These are phyloP conservation scores for Neoscelio sp. DNA, from an alignment of 2,888 invertebrate genomes.

Conservation along the genomic window DNA sequence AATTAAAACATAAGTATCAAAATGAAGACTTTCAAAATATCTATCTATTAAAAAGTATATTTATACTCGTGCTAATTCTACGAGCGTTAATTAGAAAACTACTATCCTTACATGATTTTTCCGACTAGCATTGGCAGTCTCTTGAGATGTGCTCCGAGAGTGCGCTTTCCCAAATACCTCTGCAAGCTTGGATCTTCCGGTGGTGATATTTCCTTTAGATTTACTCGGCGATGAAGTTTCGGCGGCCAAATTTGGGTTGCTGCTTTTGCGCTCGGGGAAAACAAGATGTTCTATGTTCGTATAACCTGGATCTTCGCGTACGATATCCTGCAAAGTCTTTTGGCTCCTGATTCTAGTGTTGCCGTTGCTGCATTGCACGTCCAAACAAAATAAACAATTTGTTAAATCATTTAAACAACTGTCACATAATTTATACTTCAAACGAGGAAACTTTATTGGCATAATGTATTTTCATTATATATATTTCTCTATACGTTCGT, in stretches of 20 bases:
- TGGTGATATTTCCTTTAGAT: slow-evolving; percentile 73
- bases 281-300: slow-evolving; percentile 86
- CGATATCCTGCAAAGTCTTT: slow-evolving; percentile 80
- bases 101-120: slow-evolving; percentile 78
- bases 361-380: slow-evolving; percentile 72
- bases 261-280: slow-evolving; percentile 84
- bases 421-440: too few species aligned
- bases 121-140: slow-evolving; percentile 72
- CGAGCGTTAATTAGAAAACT: background rate
- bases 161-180: slow-evolving; percentile 84
- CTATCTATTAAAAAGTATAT: too few species aligned
- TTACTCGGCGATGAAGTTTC: slow-evolving; percentile 75
- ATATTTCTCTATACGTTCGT: too few species aligned
- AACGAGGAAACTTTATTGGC: too few species aligned
- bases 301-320: slow-evolving; percentile 84
- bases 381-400: slow-evolving; percentile 7
- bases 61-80: too few species aligned
- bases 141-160: slow-evolving; percentile 77
- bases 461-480: too few species aligned
- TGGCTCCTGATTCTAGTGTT: slow-evolving; percentile 73
- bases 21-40: too few species aligned
- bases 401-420: slow-evolving; percentile 13
- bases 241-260: slow-evolving; percentile 81
- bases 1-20: too few species aligned
- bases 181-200: slow-evolving; percentile 83